Base-by-base conservation (phyloP, 1,140 invertebrate species). In the Hyphantria cunea region DNA sequence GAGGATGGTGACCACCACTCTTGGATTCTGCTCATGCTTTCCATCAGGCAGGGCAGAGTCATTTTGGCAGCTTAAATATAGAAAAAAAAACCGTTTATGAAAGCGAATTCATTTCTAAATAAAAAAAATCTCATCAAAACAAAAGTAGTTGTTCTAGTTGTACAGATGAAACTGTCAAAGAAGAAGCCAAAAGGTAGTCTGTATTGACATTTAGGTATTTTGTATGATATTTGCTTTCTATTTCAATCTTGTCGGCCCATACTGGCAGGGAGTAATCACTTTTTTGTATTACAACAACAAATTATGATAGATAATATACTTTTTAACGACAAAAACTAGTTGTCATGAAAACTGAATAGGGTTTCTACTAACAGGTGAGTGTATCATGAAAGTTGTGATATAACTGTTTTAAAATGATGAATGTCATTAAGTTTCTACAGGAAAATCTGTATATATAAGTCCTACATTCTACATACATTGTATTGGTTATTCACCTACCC, bases 151-250 rank as follows among this genome's bases (percentile, higher is more conserved):
- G 44, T 45, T 15, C n/a, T 14, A 14, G 25, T n/a, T 25, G 17
- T 31, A 45, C 12, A 41, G 9, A 53, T 52, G 63, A 64, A 64
- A 64, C 49, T 44, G 14, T 25, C 56, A 13, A 15, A n/a, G n/a
- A 56, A 56, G 53, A 56, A 48, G 56, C 49, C 55, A 51, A 68
- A 59, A 63, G 62, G 69, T 55, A 51, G 62, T 70, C 71, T 71
- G 69, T 72, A 82, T 82, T 82, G 80, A 82, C 80, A 82, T 77
- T 80, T 72, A 62, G 73, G 68, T 67, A 70, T 59, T 74, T 49
- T 66, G 56, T 48, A 31, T 42, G 42, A 42, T 45, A 61, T 56
- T 58, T 52, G 58, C 66, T 68, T 63, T 68, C 66, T 68, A 63
- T 47, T 59, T 41, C 25, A 32, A 45, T 49, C 42, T 58, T n/a